These are phyloP conservation scores for Andrena haemorrhoa DNA, from an alignment of 2,888 invertebrate species.

Conservation along the genomic window DNA sequence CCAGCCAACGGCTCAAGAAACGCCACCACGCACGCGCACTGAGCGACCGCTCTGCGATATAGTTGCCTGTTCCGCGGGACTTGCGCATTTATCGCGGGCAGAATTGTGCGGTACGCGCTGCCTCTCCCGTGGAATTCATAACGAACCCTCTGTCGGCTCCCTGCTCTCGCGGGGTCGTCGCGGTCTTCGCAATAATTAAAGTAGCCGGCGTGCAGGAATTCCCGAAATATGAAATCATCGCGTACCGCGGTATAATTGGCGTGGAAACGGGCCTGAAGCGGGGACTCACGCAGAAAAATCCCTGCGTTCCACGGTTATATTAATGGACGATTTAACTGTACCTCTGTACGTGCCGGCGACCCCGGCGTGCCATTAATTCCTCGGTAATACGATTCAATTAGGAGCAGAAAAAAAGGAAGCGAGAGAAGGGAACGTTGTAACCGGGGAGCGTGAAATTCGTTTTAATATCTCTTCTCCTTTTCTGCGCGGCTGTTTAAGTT, in stretches of 20 bases:
- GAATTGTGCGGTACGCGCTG: constrained; percentile 51
- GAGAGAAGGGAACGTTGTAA: neutral
- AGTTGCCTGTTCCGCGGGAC: constrained; percentile 40
- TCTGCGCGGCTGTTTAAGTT: neutral
- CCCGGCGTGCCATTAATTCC: neutral
- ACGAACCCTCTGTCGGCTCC: constrained; percentile 37
- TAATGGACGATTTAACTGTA: neutral
- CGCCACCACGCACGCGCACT: neutral
- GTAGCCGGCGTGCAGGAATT: constrained; percentile 38
- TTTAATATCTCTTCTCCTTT: neutral
- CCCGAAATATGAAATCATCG: constrained; percentile 33
- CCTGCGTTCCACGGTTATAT: neutral
- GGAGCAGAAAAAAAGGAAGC: neutral
- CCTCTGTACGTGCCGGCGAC: neutral
- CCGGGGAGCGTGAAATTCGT: neutral
- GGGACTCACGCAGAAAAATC: neutral
- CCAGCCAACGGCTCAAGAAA: no score
- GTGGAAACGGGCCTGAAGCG: neutral
- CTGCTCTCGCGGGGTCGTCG: neutral
- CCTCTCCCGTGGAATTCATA: constrained; percentile 59
- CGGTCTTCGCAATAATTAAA: constrained; percentile 54
- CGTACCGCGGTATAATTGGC: neutral
- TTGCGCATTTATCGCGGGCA: constrained; percentile 52
- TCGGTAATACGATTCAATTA: neutral
- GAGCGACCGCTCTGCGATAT: constrained; percentile 53